Conservation (phyloP, 2,888 invertebrate species). For the Dysmachus trigonus region DNA sequence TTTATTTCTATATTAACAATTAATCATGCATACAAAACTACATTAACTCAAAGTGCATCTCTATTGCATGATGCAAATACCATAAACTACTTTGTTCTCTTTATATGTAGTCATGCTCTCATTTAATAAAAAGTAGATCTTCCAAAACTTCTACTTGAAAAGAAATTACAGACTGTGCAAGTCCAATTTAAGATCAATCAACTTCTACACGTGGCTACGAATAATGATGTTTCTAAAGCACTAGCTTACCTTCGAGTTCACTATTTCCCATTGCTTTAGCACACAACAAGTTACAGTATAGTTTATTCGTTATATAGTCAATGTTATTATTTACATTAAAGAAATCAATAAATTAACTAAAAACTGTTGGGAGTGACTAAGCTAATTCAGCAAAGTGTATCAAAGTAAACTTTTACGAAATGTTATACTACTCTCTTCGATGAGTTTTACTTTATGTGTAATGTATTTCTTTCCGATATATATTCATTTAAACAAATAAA, state of each 20-base stretch:
- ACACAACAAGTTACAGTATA: conserved; percentile 44
- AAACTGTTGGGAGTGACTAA: background rate
- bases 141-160: background rate
- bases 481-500: background rate
- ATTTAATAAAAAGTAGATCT: background rate
- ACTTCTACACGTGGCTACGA: background rate
- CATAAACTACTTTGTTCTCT: background rate
- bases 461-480: background rate
- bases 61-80: background rate
- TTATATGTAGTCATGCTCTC: background rate
- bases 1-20: background rate
- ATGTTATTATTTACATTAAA: background rate
- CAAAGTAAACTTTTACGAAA: background rate
- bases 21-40: background rate
- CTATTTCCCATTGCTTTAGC: conserved; percentile 56
- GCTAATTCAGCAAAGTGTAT: background rate
- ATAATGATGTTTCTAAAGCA: background rate
- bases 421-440: background rate
- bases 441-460: background rate
- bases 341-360: background rate
- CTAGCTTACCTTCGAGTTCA: conserved; percentile 56
- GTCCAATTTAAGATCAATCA: background rate
- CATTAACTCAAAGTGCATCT: background rate
- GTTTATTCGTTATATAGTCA: conserved; percentile 6
- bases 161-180: background rate